phyloP scores from a whole-genome alignment of 2,888 invertebrate species.

The Gisinianus flammeolus region DNA sequence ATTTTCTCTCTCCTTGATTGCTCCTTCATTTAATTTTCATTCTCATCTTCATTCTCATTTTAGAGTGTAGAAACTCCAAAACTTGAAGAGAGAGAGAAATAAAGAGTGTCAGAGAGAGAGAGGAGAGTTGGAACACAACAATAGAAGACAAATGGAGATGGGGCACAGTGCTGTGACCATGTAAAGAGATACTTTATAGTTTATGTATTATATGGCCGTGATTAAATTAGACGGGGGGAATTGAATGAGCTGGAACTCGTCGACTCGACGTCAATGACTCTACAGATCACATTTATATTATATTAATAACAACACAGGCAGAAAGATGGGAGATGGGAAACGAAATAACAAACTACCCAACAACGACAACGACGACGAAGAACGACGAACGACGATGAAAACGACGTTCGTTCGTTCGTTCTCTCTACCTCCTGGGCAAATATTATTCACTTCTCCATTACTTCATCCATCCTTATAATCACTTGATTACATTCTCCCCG shows the following conservation, averaged over 20 bases:
- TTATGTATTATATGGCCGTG: neutral
- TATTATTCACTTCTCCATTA: constrained; percentile 27
- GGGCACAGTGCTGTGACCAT: neutral
- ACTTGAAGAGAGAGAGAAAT: neutral
- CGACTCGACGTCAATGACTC: neutral
- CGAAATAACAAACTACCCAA: too few relatives aligned
- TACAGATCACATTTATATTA: neutral
- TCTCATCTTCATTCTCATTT: neutral
- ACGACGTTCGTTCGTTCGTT: too few relatives aligned
- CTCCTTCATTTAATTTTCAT: neutral
- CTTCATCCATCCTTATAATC: constrained; percentile 12
- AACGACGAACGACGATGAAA: neutral
- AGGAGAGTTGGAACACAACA: too few relatives aligned
- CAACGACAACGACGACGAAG: neutral
- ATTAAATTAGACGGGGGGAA: constrained; percentile 2
- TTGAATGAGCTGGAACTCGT: neutral
- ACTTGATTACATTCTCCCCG: constrained; percentile 11
- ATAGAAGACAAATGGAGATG: neutral
- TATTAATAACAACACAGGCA: too few relatives aligned
- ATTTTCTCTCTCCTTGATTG: too few relatives aligned
- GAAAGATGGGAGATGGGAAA: too few relatives aligned
- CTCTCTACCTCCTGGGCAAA: constrained; percentile 4
- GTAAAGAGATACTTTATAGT: neutral
- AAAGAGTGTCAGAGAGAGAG: neutral
- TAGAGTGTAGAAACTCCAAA: neutral